Base-by-base conservation (phyloP, 2,113 vertebrate genomes). In the Hypomesus transpacificus region DNA sequence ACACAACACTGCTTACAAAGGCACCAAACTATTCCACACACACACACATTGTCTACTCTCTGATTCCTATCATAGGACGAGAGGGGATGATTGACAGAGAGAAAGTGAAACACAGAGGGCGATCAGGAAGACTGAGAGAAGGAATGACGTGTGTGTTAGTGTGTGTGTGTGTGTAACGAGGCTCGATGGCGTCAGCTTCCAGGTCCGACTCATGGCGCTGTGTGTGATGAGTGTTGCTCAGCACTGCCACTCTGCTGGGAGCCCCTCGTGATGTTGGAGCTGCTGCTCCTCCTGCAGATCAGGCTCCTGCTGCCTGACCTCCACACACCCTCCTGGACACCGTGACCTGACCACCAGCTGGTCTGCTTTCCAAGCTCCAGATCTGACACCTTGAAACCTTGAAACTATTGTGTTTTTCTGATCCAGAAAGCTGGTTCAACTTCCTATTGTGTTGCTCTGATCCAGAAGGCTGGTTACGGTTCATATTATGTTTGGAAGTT, bases 11-110 rank as follows among this genome's bases (percentile, higher is more conserved):
- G 74, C 28, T 34, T 31, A 46, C n/a, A 46, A 46, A 46, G 39
- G 1, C 7, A 46, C 39, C 8, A 13, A 13, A 46, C 39, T 46
- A 13, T 0, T 46, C 6, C 39, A 46, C 39, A 46, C 74, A 24
- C 64, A 34, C 59, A 65, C 75, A 64, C 64, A 66, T 58, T 82
- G 80, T 84, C 86, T 85, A 71, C 80, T 77, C 76, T 84, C 46
- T 77, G 82, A 87, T 88, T 87, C 87, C 62, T 75, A 68, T 84
- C 74, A 86, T 73, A 54, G 74, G 9, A 50, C 3, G 39, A 8
- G 28, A 3, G 28, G 26, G 46, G 79, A 83, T 68, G 57, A 80
- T 54, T 76, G 66, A 70, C 52, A 60, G 20, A 78, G 68, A 34
- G 51, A 70, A 78, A 84, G 73, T 53, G 74, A 78, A 66, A 63